A percentile compares a stretch with the other conserved stretches of the same genome.
Conservation (phyloP, 2,888 invertebrate species). For the Drosophila multiciliata region DNA sequence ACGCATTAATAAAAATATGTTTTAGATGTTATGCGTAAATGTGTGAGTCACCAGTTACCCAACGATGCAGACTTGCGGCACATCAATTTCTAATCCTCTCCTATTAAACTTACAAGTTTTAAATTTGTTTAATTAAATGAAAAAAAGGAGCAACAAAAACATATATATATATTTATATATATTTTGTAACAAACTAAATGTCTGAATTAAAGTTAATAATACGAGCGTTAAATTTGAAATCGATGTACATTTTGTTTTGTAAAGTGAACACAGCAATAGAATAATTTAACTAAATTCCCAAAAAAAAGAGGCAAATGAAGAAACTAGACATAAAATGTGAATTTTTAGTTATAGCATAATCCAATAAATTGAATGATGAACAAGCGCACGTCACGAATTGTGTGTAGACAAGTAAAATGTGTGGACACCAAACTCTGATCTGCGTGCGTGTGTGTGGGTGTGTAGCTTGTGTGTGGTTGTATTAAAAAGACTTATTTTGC, state of each 20-base stretch:
- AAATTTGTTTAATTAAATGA: constrained; percentile 23
- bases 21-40: constrained; percentile 40
- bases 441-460: constrained; percentile 20
- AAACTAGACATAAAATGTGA: constrained; percentile 1
- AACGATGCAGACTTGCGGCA: constrained; percentile 14
- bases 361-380: constrained; percentile 27
- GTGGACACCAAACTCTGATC: constrained; percentile 33
- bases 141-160: constrained; percentile 23
- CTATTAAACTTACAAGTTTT: constrained; percentile 7
- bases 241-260: constrained; percentile 11
- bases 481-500: constrained; percentile 40
- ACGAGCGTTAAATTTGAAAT: constrained; percentile 40
- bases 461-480: constrained; percentile 9
- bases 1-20: constrained; percentile 61
- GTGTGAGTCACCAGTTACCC: constrained; percentile 23
- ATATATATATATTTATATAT: background rate
- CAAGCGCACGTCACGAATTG: constrained; percentile 2
- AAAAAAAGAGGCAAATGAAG: constrained; percentile 3
- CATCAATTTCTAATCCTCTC: constrained; percentile 22
- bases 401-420: constrained; percentile 34
- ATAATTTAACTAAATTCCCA: constrained; percentile 33
- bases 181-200: constrained; percentile 27
- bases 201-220: constrained; percentile 64
- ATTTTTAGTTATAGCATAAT: constrained; percentile 10
- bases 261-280: constrained; percentile 2